Evolutionary conservation across 2,797 vertebrate genomes (phyloP).

Genomic region (Lemur catta): DNA sequence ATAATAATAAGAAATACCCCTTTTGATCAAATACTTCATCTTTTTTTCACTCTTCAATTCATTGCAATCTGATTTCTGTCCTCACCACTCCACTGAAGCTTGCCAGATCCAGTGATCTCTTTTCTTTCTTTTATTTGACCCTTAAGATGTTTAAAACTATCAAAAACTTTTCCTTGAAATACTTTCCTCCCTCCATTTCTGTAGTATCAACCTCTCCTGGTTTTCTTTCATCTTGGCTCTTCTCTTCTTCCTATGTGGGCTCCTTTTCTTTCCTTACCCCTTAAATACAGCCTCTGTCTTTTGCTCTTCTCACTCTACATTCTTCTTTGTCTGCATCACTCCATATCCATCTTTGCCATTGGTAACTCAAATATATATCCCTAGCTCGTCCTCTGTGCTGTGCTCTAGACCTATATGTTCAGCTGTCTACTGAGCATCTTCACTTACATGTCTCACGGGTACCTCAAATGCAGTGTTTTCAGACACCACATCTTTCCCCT

Average conservation of each 20-base stretch:
- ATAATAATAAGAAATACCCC: neutral
- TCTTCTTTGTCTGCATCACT: neutral
- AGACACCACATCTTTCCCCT: neutral
- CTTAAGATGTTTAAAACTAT: neutral
- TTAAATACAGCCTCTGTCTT: neutral
- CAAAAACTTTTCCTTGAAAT: neutral
- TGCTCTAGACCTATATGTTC: neutral
- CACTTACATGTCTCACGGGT: neutral
- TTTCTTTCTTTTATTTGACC: neutral
- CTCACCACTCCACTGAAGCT: neutral
- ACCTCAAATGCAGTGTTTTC: neutral
- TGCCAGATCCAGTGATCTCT: neutral
- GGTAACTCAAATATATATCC: neutral
- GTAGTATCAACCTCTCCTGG: neutral
- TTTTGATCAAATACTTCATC: neutral
- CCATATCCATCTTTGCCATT: neutral
- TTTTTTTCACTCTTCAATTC: neutral
- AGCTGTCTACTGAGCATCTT: neutral
- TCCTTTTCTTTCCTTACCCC: neutral
- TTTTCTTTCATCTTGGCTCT: neutral
- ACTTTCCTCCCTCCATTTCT: neutral
- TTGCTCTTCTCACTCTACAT: neutral
- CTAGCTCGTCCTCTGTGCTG: neutral
- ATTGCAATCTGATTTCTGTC: neutral
- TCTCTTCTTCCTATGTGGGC: neutral